Base-by-base conservation (phyloP, 1,140 invertebrate genomes). In the Parasteatoda tepidariorum region DNA sequence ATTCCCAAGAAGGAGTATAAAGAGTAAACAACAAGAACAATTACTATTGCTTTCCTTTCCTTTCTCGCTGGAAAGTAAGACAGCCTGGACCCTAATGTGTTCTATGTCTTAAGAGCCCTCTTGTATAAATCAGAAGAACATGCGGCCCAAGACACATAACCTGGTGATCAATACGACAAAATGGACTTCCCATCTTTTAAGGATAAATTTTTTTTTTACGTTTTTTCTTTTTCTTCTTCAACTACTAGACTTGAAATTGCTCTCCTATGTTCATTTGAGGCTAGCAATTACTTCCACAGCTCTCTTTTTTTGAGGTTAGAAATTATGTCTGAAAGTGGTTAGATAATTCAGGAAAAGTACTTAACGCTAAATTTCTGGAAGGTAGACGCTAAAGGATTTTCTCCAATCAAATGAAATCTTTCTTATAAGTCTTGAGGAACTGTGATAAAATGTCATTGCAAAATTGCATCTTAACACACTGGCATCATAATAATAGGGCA, bases 61-160 rank as follows among this genome's bases (percentile, higher is more conserved):
- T 33, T 34, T 66, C 31, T 68, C n/a, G 68, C 31, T 71, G 30
- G 71, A 59, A 61, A 74, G 71, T 61, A 34, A 74, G 71, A 61
- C 4, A n/a, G n/a, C n/a, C n/a, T n/a, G n/a, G 38, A 4, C 38
- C 59, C 71, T 74, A 74, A 74, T 74, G 71, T 74, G 71, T 62
- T 74, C 71, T n/a, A 30, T 48, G 55, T 74, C 71, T 59, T 74
- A 74, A 74, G 71, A 74, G 55, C 68, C 41, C 68, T 71, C 68
- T 71, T 71, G 68, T 71, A 71, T 74, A 74, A 74, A 74, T 74
- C 71, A 74, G 71, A 28, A 26, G 71, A 61, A 59, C 71, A 61
- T 71, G 68, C 41, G 48, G 68, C 48, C 38, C 55, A 24, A 55
- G 48, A 31, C 48, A 71, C 68, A 55, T 71, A 26, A 18, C 28